phyloP scores from a whole-genome alignment of 1,140 invertebrate species.

The Schlechtendalia chinensis region DNA sequence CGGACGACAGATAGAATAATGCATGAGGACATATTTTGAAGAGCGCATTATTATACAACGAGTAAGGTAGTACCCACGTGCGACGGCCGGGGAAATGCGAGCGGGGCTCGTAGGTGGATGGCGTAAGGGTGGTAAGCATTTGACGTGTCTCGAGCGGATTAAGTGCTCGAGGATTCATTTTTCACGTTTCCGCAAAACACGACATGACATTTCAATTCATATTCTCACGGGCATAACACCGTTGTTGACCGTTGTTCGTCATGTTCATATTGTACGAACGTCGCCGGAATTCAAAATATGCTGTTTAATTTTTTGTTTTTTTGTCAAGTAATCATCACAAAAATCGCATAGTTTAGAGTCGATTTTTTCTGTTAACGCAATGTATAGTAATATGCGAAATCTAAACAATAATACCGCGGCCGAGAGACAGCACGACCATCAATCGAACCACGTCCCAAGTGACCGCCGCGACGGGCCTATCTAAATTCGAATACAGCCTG shows the following conservation, averaged over 20 bases:
- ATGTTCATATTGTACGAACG: too few relatives aligned
- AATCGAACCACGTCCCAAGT: not conserved
- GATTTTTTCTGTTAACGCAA: too few relatives aligned
- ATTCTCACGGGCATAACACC: not conserved
- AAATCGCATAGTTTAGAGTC: too few relatives aligned
- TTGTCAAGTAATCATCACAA: too few relatives aligned
- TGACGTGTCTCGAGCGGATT: not conserved
- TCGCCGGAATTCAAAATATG: too few relatives aligned
- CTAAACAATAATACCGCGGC: too few relatives aligned
- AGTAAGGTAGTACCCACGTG: not conserved
- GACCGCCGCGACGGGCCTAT: not conserved
- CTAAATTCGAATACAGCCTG: not conserved
- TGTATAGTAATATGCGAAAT: not conserved
- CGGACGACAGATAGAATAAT: constrained; percentile 10
- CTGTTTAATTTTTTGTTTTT: too few relatives aligned
- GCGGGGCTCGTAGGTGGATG: not conserved
- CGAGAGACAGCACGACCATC: not conserved
- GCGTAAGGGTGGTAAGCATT: not conserved
- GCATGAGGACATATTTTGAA: constrained; percentile 22
- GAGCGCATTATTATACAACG: not conserved
- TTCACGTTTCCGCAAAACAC: not conserved
- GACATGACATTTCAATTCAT: not conserved
- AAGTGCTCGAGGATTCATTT: not conserved
- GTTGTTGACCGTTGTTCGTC: not conserved
- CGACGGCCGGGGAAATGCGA: not conserved